Conservation (phyloP, 2,888 invertebrate species). For the Laspeyria flexula region DNA sequence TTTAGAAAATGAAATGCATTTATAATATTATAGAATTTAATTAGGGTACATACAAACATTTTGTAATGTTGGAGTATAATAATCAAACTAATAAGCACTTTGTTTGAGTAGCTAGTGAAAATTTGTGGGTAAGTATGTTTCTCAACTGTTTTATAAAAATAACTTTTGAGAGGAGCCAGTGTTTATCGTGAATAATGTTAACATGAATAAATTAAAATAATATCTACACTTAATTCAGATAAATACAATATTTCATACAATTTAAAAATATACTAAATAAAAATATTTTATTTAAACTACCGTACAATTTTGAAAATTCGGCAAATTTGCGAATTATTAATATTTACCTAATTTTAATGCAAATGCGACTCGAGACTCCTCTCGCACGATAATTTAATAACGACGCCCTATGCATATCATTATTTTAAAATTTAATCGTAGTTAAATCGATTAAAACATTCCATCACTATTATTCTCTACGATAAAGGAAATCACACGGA, state of each 20-base stretch:
- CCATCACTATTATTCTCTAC: constrained; percentile 77
- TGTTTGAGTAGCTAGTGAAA: constrained; percentile 78
- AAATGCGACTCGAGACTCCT: constrained; percentile 43
- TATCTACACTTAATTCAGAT: constrained; percentile 46
- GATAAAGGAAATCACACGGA: constrained; percentile 81
- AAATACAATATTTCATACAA: constrained; percentile 40
- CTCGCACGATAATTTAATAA: constrained; percentile 37
- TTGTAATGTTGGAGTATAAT: constrained; percentile 84
- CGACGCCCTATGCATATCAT: constrained; percentile 34
- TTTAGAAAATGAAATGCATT: constrained; percentile 47
- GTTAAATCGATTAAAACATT: constrained; percentile 76
- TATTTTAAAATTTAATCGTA: constrained; percentile 50
- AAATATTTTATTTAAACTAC: constrained; percentile 12
- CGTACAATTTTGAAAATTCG: constrained; percentile 35
- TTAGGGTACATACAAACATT: constrained; percentile 86
- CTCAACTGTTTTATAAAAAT: constrained; percentile 58
- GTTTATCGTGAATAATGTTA: constrained; percentile 45
- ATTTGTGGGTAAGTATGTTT: constrained; percentile 69
- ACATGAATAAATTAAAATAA: constrained; percentile 46
- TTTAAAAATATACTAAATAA: constrained; percentile 19
- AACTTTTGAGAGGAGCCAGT: constrained; percentile 72
- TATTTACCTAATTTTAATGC: constrained; percentile 40
- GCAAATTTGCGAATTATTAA: constrained; percentile 26
- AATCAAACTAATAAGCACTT: constrained; percentile 84
- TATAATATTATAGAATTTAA: constrained; percentile 84